Evolutionary conservation across 2,113 vertebrate species (phyloP).

Genomic region (Sturnus vulgaris): DNA sequence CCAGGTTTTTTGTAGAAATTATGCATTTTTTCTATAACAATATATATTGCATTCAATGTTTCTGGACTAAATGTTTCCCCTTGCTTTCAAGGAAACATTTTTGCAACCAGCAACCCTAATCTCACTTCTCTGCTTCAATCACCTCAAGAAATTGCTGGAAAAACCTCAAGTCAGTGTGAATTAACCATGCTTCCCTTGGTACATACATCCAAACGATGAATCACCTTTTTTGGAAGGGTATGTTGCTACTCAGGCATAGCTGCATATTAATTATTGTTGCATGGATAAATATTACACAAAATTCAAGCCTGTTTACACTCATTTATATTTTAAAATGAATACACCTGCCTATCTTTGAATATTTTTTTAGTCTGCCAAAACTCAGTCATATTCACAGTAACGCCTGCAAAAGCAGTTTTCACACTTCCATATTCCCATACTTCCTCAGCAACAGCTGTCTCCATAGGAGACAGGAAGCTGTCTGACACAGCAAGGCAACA

Average conservation of each 20-base stretch:
- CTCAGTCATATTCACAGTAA: not conserved
- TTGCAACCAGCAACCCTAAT: not conserved
- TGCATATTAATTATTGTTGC: not conserved
- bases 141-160: not conserved
- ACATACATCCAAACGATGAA: not conserved
- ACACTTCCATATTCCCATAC: not conserved
- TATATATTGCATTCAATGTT: not conserved
- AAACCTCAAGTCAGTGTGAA: not conserved
- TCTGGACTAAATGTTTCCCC: not conserved
- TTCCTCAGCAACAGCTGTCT: not conserved
- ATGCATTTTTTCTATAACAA: not conserved
- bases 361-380: not conserved
- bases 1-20: not conserved
- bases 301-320: not conserved
- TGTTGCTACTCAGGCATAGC: not conserved
- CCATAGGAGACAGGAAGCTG: not conserved
- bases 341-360: not conserved
- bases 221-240: not conserved
- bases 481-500: not conserved
- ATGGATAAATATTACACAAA: not conserved
- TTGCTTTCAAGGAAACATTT: not conserved
- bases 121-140: not conserved
- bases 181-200: not conserved
- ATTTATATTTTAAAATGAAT: not conserved
- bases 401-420: not conserved